These are phyloP conservation scores for Physocephala rufipes DNA, from an alignment of 2,888 invertebrate species.

Conservation along the genomic window DNA sequence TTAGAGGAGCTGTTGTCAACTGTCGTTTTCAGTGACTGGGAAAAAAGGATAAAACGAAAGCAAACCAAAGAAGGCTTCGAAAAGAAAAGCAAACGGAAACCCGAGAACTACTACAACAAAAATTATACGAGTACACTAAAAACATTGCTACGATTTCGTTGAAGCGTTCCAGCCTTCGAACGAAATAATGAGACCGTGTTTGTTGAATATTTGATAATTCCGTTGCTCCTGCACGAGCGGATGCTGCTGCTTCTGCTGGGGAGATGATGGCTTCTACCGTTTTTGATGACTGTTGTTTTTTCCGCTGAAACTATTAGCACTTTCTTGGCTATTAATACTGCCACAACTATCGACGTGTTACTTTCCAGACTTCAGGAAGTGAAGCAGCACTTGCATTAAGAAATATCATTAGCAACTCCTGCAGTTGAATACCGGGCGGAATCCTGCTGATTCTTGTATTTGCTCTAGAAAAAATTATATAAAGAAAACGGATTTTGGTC, in stretches of 20 bases:
- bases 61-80: neutral
- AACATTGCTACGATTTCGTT: neutral
- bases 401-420: neutral
- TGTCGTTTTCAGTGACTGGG: neutral
- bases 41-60: neutral
- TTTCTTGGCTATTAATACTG: neutral
- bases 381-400: slow-evolving; percentile 5
- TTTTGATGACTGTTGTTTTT: no score
- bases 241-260: no score
- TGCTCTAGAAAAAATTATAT: neutral
- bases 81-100: no score
- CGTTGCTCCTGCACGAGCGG: neutral
- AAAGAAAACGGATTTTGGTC: neutral
- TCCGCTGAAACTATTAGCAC: no score
- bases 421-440: neutral
- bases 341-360: neutral
- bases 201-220: no score
- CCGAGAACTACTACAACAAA: neutral
- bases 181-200: no score
- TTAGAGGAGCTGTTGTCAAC: neutral
- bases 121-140: neutral
- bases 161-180: neutral
- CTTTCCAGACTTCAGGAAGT: slow-evolving; percentile 2
- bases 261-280: no score
- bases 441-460: neutral